A percentile compares a stretch with the other conserved stretches of the same genome.
These are phyloP conservation scores for Zhuqinia jingwanae DNA, from an alignment of 2,888 invertebrate species.

Conservation along the genomic window DNA sequence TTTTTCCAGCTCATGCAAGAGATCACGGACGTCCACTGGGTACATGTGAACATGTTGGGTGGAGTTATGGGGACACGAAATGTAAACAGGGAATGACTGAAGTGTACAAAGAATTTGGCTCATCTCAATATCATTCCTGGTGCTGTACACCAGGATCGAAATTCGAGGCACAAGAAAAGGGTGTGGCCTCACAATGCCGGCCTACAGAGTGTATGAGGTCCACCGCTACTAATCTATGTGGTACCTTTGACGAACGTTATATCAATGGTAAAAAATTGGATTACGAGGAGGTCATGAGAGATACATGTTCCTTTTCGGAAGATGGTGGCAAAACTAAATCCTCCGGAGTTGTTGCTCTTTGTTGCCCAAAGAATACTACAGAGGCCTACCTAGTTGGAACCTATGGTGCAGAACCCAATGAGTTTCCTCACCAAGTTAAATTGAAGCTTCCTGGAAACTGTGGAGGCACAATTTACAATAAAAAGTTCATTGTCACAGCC, in stretches of 20 bases:
- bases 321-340: not conserved
- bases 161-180: no score
- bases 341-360: conserved; percentile 30
- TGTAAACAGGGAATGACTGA: no score
- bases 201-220: not conserved
- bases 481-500: not conserved
- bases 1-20: no score
- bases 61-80: no score
- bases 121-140: no score
- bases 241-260: not conserved
- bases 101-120: no score
- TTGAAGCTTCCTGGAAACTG: not conserved
- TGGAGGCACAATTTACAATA: conserved; percentile 31
- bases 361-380: not conserved
- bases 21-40: no score
- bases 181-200: no score
- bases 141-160: no score
- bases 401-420: conserved; percentile 4
- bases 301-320: not conserved
- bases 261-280: not conserved
- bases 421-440: not conserved
- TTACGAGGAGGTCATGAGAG: conserved; percentile 27
- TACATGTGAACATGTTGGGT: no score
- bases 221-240: not conserved
- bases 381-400: not conserved